Evolutionary conservation across 2,888 invertebrate species (phyloP).

Genomic region (Clostera curtula): DNA sequence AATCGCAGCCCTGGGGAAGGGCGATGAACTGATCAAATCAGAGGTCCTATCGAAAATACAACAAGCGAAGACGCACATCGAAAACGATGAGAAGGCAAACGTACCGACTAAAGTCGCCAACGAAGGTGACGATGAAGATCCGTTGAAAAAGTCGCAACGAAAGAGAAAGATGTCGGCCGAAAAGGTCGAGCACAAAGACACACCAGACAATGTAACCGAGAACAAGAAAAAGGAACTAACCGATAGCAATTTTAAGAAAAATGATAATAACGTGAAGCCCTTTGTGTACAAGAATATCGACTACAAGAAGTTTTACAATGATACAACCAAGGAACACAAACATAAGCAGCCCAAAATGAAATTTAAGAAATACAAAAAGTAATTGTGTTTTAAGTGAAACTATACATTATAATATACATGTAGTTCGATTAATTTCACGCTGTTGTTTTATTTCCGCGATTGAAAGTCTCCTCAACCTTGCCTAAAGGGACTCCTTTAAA

Average conservation of each 20-base stretch:
- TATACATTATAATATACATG: conserved; percentile 24
- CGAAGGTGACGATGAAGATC: conserved; percentile 8
- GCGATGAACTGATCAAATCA: conserved; percentile 41
- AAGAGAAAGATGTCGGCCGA: conserved; percentile 34
- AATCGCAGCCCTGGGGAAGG: conserved; percentile 42
- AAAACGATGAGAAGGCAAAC: conserved; percentile 21
- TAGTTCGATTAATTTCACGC: conserved; percentile 24
- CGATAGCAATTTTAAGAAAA: conserved; percentile 18
- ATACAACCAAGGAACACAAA: conserved; percentile 35
- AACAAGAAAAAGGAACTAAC: conserved; percentile 17
- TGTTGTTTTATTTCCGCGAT: conserved; percentile 19
- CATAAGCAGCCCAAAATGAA: conserved; percentile 43
- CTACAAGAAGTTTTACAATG: conserved; percentile 47
- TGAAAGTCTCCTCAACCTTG: not conserved
- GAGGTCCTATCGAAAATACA: conserved; percentile 45
- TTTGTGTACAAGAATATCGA: conserved; percentile 42
- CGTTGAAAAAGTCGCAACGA: conserved; percentile 26
- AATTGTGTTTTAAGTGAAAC: conserved; percentile 35
- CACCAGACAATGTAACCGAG: conserved; percentile 10
- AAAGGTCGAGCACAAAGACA: conserved; percentile 22
- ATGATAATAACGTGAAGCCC: conserved; percentile 23
- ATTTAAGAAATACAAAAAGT: conserved; percentile 42
- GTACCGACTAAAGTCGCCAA: conserved; percentile 4
- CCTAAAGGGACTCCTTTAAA: no score
- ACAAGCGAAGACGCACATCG: conserved; percentile 29